Base-by-base conservation (phyloP, 2,888 invertebrate genomes). In the Apotomis turbidana region DNA sequence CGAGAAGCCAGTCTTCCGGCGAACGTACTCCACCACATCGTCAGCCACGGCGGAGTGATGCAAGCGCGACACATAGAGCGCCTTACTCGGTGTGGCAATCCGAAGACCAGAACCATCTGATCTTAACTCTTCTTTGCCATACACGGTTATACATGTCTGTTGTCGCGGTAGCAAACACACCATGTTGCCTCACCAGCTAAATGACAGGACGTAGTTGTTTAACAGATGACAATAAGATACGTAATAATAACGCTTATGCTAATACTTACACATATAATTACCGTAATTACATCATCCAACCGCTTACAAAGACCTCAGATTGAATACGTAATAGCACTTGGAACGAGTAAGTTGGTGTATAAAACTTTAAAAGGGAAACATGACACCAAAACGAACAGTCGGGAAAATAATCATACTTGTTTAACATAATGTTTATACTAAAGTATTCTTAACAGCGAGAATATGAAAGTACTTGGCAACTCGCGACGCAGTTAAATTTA, bases 401-500 rank as follows among this genome's bases (percentile, higher is more conserved):
- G 41, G 5, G 41, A 41, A 41, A 12, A 3, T 9, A 27, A 57
- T 36, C 10, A 57, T 36, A 36, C 5, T 58, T 38, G 38, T 38
- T 38, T 38, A 58, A 58, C n/a, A 38, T 12, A 5, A 3, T 38
- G 4, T 12, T 57, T 57, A 12, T 38, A 58, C 27, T 58, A 38
- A 58, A 12, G 38, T 13, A 59, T 36, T 49, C 49, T 62, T 36
- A n/a, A 12, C 36, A 8, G 6, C 12, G 51, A 52, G 9, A 70
- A 64, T 63, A 38, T 66, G 57, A 51, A 71, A 66, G 27, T 52
- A 64, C 59, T 49, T 62, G 59, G 57, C 57, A 6, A 60, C 51
- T 62, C 62, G 57, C 57, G 9, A 60, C 51, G 64, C 36, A 59
- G 55, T 67, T 60, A 71, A 60, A 66, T 60, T 55, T 67, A 71